Conservation (phyloP, 2,888 invertebrate genomes). For the Hemistola chrysoprasaria region DNA sequence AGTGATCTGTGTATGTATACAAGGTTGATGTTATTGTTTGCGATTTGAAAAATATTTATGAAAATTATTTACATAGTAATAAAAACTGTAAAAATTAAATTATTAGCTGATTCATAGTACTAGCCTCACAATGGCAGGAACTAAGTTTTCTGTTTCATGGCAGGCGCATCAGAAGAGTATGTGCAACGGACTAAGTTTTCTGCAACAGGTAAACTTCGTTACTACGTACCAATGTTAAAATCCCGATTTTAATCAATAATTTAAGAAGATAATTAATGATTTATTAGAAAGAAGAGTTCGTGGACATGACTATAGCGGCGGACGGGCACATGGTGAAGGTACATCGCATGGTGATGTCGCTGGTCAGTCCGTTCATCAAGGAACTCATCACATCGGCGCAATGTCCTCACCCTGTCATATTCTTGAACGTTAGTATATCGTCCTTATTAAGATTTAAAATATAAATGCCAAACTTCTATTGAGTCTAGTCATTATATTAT, state of each 20-base stretch:
- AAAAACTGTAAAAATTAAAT: too few relatives aligned
- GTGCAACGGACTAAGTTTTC: conserved; percentile 51
- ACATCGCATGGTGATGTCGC: conserved; percentile 66
- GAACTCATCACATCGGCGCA: conserved; percentile 60
- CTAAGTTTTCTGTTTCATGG: conserved; percentile 52
- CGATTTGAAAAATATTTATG: too few relatives aligned
- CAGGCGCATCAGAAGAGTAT: conserved; percentile 53
- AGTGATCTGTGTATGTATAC: too few relatives aligned
- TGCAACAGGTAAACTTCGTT: conserved; percentile 50
- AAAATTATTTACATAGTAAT: too few relatives aligned
- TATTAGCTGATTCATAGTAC: too few relatives aligned
- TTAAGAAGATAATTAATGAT: neutral
- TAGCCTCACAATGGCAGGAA: conserved; percentile 34
- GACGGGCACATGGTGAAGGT: conserved; percentile 73
- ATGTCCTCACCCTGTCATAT: conserved; percentile 69
- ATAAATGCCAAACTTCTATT: too few relatives aligned
- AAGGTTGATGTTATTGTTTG: too few relatives aligned
- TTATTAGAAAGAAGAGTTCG: conserved; percentile 66
- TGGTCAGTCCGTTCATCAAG: conserved; percentile 71
- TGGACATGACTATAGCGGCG: conserved; percentile 75
- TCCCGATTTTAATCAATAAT: neutral
- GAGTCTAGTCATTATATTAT: too few relatives aligned
- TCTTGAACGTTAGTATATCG: conserved; percentile 62
- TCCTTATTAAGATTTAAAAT: too few relatives aligned
- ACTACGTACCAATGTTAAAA: neutral